Evolutionary conservation across 2,113 vertebrate genomes (phyloP).

Genomic region (Python bivittatus): DNA sequence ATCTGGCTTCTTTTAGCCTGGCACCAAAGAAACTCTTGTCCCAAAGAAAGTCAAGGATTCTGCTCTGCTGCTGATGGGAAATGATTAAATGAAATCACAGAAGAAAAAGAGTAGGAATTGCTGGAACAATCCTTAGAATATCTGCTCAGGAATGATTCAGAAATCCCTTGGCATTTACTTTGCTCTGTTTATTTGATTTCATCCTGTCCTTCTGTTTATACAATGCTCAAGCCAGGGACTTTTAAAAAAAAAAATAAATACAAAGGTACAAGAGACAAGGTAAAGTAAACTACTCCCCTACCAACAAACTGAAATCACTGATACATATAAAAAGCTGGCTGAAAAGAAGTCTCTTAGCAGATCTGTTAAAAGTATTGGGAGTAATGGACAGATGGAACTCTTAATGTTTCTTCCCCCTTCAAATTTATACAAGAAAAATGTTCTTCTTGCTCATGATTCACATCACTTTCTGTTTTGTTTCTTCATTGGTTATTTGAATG

Average conservation of each 20-base stretch:
- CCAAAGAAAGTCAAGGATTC: slow-evolving; percentile 12
- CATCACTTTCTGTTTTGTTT: neutral
- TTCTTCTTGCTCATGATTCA: neutral
- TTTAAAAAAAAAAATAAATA: neutral
- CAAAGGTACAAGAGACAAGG: neutral
- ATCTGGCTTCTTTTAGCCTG: fast-evolving
- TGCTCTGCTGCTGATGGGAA: neutral
- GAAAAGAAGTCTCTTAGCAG: too few species aligned
- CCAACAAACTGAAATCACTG: neutral
- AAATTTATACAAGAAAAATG: neutral
- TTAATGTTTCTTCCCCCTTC: neutral
- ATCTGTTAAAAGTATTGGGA: neutral
- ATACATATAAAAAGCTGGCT: too few species aligned
- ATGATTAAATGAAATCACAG: slow-evolving; percentile 9
- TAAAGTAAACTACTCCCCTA: neutral
- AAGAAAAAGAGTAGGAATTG: neutral
- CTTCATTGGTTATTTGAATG: neutral
- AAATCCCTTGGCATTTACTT: neutral
- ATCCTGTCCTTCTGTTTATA: neutral
- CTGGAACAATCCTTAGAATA: neutral
- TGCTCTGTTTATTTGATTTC: neutral
- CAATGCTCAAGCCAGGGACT: neutral
- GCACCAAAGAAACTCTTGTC: neutral
- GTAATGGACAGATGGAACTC: neutral
- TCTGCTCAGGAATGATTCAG: neutral